A percentile compares a stretch with the other conserved stretches of the same genome.
Conservation (phyloP, 2,113 vertebrate species). For the Corvus hawaiiensis region DNA sequence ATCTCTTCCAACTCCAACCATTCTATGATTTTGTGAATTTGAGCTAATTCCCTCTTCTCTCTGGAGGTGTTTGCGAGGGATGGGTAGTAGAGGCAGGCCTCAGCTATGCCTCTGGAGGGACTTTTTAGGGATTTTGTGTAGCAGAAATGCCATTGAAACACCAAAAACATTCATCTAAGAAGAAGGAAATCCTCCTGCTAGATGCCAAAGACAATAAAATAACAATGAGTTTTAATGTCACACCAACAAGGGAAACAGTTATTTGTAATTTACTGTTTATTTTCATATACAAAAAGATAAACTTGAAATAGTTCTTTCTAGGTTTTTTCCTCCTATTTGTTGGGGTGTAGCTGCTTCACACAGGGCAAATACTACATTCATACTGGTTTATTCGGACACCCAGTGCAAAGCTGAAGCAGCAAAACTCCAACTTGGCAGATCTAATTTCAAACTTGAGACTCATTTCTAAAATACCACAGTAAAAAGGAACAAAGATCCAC, state of each 20-base stretch:
- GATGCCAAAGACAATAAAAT: neutral
- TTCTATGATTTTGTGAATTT: neutral
- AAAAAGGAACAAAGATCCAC: constrained; percentile 87
- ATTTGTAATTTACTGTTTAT: constrained; percentile 78
- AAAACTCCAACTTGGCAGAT: constrained; percentile 81
- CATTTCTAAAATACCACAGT: constrained; percentile 90
- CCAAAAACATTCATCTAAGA: neutral
- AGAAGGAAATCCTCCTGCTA: neutral
- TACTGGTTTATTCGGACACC: constrained; percentile 85
- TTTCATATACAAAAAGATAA: constrained; percentile 95
- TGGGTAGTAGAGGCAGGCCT: neutral
- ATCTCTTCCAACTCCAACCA: neutral
- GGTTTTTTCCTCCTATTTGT: constrained; percentile 74
- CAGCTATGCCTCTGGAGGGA: neutral
- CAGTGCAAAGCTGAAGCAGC: constrained; percentile 80
- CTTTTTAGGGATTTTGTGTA: neutral
- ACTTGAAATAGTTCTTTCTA: constrained; percentile 87
- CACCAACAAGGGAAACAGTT: neutral
- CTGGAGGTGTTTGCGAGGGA: neutral
- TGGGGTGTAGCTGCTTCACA: constrained; percentile 80
- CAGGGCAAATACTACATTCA: constrained; percentile 88
- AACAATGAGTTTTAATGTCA: neutral
- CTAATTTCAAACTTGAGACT: constrained; percentile 83
- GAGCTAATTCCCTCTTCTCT: neutral
- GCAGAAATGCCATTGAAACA: neutral